Evolutionary conservation across 1,140 invertebrate species (phyloP), one percentile per base, ranked within the genome.

Genomic region (Brachionus koreanus): DNA sequence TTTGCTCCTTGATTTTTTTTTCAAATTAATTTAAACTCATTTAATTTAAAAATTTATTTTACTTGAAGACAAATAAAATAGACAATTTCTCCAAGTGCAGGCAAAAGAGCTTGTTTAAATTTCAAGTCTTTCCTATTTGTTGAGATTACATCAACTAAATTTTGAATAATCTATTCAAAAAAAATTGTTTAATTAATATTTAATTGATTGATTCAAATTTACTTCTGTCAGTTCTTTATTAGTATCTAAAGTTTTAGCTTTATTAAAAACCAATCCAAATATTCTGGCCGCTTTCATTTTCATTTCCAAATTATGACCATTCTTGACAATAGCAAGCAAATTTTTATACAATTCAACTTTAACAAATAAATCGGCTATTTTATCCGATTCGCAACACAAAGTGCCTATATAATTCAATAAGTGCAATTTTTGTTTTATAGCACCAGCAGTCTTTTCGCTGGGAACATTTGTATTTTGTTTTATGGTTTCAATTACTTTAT

Each of bases 51-150:
- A 13, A 25, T 13, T 25, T n/a, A 35, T 12, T 37, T 74, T 82
- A 74, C 57, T 79, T 79, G 63, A 86, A 85, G 43, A 87, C 83
- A 10, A 87, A 83, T 69, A 84, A 86, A 19, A 88, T 42, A 37
- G 19, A 82, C 82, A 4, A 88, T 57, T 83, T 89, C 87, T 10
- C 88, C 88, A 0, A 89, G 79, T 9, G 88, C 87, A 29, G 87
- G 86, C 39, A 88, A 84, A 7, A 88, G 65, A 37, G 86, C 86
- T 46, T 86, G 85, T 76, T 88, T 88, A 42, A 88, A 76, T 77
- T 86, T 86, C 16, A 72, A 82, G 49, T 87, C 88, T 65, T 87
- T 86, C 25, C 86, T 84, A 84, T 87, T 87, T 72, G 88, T 87
- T 76, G 87, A 81, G 13, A 88, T 83, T n/a, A 87, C 83, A 67